Evolutionary conservation across 2,797 vertebrate species (phyloP).

Genomic region (Halcyon leucocephala): DNA sequence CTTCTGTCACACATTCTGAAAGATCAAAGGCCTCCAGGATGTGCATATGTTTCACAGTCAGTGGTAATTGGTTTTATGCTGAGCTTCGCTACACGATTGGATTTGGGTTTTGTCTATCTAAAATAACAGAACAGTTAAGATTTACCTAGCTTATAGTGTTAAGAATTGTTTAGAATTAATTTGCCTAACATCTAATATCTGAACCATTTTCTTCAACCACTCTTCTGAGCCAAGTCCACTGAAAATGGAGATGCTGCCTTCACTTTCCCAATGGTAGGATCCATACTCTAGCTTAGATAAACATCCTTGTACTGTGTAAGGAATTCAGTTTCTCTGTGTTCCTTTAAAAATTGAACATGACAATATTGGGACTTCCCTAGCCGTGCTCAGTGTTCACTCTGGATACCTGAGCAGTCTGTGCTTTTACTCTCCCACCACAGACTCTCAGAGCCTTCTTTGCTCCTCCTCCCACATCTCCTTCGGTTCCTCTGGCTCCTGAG

Average conservation of each 20-base stretch:
- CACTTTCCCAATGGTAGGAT: neutral
- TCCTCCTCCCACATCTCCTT: neutral
- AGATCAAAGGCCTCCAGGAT: neutral
- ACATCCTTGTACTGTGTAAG: neutral
- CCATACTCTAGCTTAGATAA: neutral
- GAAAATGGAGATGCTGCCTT: neutral
- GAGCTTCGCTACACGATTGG: neutral
- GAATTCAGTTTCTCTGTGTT: neutral
- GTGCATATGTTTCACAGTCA: neutral
- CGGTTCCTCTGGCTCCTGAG: neutral
- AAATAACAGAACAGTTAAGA: neutral
- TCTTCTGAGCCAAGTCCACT: neutral
- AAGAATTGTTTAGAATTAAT: neutral
- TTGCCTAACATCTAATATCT: neutral
- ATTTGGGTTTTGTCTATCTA: neutral
- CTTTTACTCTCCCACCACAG: neutral
- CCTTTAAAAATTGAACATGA: neutral
- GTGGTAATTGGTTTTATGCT: neutral
- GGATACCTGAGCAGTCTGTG: neutral
- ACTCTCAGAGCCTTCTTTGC: neutral
- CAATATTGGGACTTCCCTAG: fast-evolving
- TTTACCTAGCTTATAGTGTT: neutral
- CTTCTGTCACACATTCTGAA: neutral
- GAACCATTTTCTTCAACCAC: neutral
- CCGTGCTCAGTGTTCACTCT: neutral